These are phyloP conservation scores for Trichopria drosophilae DNA, from an alignment of 2,888 invertebrate species.

Conservation along the genomic window DNA sequence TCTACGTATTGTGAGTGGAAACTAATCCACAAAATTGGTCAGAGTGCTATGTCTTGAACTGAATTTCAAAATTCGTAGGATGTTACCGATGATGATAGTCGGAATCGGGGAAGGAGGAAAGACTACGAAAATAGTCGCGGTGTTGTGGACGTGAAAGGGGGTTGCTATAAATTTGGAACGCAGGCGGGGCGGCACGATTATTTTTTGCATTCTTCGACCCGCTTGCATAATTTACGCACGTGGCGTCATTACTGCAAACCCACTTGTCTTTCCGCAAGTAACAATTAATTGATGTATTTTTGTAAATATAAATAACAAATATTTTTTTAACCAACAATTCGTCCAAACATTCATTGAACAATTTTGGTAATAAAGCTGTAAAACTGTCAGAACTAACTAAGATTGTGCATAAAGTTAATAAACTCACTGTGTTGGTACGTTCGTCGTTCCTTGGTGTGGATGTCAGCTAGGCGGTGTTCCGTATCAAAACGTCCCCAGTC, in stretches of 20 bases:
- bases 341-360: neutral
- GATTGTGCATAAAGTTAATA: no score
- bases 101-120: constrained; percentile 30
- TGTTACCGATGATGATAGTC: constrained; percentile 5
- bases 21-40: constrained; percentile 23
- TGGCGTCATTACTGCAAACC: neutral
- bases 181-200: constrained; percentile 36
- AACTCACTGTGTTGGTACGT: constrained; percentile 64
- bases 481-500: constrained; percentile 62
- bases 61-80: constrained; percentile 30
- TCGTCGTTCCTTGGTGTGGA: constrained; percentile 42
- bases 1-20: neutral
- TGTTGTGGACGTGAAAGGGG: constrained; percentile 28
- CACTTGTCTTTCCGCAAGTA: neutral
- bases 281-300: neutral
- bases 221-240: neutral
- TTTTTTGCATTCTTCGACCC: constrained; percentile 20
- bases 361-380: neutral
- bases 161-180: constrained; percentile 31
- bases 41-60: constrained; percentile 27
- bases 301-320: no score
- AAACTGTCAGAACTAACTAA: no score
- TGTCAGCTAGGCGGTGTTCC: constrained; percentile 28
- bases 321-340: constrained; percentile 4
- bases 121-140: constrained; percentile 42